These are phyloP conservation scores for Dolichopus griseipennis DNA, from an alignment of 2,888 invertebrate genomes.

Conservation along the genomic window DNA sequence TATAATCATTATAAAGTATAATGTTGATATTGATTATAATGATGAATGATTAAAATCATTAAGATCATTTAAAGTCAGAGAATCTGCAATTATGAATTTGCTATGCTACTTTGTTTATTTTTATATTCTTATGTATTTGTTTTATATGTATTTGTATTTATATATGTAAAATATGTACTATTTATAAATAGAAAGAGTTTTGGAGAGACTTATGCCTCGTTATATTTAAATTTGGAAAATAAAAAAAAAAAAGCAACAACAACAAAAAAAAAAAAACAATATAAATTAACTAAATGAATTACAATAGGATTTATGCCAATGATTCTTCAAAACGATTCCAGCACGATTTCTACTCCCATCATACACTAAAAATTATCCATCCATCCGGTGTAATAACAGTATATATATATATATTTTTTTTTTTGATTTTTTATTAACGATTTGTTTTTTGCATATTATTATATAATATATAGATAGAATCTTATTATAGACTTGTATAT, in stretches of 20 bases:
- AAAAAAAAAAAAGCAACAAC: too few species aligned
- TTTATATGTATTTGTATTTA: too few species aligned
- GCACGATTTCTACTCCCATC: neutral
- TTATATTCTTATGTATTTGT: too few species aligned
- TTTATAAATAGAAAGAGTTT: too few species aligned
- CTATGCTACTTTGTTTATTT: too few species aligned
- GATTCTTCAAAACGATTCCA: neutral
- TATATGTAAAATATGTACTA: too few species aligned
- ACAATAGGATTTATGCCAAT: neutral
- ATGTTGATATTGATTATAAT: neutral
- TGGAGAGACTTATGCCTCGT: too few species aligned
- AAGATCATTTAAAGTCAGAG: constrained; percentile 2
- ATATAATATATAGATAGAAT: neutral
- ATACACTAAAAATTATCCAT: neutral
- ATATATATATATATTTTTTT: too few species aligned
- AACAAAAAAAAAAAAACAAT: neutral
- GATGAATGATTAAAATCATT: neutral
- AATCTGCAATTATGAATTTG: neutral
- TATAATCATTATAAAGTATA: neutral
- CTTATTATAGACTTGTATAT: neutral
- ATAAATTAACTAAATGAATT: neutral
- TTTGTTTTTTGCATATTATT: neutral
- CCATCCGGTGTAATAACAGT: neutral
- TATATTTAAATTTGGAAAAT: too few species aligned
- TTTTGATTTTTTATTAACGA: too few species aligned